phyloP scores from a whole-genome alignment of 2,113 vertebrate species.

The Amphiprion percula region DNA sequence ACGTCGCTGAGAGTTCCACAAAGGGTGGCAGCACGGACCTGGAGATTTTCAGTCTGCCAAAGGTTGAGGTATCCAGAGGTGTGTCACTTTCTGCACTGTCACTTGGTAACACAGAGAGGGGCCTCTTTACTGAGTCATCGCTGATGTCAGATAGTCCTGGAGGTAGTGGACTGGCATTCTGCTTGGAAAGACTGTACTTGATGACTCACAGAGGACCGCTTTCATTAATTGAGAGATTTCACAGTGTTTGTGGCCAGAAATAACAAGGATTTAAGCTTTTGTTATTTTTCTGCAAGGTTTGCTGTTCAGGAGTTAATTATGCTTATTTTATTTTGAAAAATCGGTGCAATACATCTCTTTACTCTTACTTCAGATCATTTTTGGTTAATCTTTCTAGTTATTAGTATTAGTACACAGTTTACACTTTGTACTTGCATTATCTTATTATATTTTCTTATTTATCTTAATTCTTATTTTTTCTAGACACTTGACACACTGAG shows the following conservation, averaged over 20 bases:
- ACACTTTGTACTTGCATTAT: no score
- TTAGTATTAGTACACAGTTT: no score
- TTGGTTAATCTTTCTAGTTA: no score
- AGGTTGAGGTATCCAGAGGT: slow-evolving; percentile 94
- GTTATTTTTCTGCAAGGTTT: no score
- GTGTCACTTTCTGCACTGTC: slow-evolving; percentile 1
- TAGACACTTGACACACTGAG: no score
- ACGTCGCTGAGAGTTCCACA: slow-evolving; percentile 88
- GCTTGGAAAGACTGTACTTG: background rate
- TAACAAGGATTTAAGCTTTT: background rate
- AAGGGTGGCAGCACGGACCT: slow-evolving; percentile 92
- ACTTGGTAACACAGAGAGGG: background rate
- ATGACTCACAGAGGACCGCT: background rate
- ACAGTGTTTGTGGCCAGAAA: background rate
- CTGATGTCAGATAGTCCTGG: slow-evolving; percentile 4
- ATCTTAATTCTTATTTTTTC: no score
- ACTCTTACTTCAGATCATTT: no score
- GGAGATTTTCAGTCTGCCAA: slow-evolving; percentile 92
- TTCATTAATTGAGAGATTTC: no score
- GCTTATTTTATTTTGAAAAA: no score
- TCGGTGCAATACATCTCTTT: no score
- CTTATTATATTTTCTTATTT: no score
- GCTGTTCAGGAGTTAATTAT: background rate
- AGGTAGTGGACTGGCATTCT: accelerated
- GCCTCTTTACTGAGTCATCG: slow-evolving; percentile 11